Percentiles rank a stretch among this genome's conserved stretches.
Conservation (phyloP, 2,797 vertebrate genomes). For the Cygnus olor region DNA sequence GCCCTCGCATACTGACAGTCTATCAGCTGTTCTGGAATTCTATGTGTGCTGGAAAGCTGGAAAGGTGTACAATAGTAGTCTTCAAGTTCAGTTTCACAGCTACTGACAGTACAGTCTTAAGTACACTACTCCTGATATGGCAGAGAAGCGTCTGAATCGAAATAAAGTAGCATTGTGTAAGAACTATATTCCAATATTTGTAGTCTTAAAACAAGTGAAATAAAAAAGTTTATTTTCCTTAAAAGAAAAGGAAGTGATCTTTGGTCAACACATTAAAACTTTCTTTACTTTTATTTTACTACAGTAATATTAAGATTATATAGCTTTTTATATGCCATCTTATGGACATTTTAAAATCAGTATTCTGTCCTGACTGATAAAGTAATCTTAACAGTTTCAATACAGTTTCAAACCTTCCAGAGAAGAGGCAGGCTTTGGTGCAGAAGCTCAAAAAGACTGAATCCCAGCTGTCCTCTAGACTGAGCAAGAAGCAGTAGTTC, state of each 20-base stretch:
- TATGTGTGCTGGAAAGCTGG: not conserved
- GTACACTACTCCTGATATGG: not conserved
- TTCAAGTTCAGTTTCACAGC: not conserved
- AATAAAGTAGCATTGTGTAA: not conserved
- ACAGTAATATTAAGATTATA: not conserved
- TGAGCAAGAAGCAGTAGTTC: not conserved
- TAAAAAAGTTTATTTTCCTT: not conserved
- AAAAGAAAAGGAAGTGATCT: not conserved
- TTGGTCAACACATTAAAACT: not conserved
- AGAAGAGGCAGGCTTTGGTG: not conserved
- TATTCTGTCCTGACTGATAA: not conserved
- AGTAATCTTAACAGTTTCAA: not conserved
- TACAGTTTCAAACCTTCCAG: not conserved
- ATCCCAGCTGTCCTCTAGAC: not conserved
- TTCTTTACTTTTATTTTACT: not conserved
- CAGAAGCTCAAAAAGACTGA: not conserved
- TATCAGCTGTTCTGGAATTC: not conserved
- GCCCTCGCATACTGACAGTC: not conserved
- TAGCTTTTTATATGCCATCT: not conserved
- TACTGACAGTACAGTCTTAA: not conserved
- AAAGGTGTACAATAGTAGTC: not conserved
- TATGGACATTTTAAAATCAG: not conserved
- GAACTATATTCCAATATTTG: not conserved
- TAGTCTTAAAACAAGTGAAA: not conserved
- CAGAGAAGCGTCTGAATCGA: not conserved